Percentiles rank a stretch among this genome's conserved stretches.
Conservation (phyloP, 2,113 vertebrate species). For the Pterocles orientalis region DNA sequence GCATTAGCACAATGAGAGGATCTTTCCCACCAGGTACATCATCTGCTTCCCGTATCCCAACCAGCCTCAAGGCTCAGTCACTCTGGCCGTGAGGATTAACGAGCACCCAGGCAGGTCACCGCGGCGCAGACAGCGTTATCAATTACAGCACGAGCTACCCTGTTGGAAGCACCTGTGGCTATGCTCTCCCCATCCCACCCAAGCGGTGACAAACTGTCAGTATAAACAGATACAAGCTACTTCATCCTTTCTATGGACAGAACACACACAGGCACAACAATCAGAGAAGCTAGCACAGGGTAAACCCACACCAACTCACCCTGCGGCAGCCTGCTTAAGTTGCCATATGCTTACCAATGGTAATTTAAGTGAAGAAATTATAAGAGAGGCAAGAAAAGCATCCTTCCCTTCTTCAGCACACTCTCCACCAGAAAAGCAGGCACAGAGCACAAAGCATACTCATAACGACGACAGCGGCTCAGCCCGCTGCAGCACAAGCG, state of each 20-base stretch:
- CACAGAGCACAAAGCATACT: neutral
- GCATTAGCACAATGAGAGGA: neutral
- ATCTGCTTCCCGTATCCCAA: neutral
- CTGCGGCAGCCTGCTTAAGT: rapidly evolving
- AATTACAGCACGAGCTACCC: neutral
- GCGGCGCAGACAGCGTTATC: neutral
- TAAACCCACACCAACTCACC: neutral
- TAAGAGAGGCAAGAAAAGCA: neutral
- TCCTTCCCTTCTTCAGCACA: neutral
- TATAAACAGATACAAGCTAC: neutral
- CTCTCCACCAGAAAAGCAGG: neutral
- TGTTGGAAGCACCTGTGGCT: neutral
- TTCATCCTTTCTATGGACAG: neutral
- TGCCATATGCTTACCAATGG: neutral
- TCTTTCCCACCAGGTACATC: neutral
- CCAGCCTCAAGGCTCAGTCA: neutral
- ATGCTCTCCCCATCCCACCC: neutral
- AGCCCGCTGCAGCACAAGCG: neutral
- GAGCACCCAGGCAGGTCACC: rapidly evolving
- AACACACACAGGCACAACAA: neutral
- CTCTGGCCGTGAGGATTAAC: neutral
- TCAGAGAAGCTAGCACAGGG: neutral
- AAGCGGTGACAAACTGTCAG: neutral
- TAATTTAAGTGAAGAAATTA: neutral
- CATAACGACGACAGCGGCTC: neutral